Conservation (phyloP, 92 coral and sea anemone species). For the Hydrozoanthus gracilis region DNA sequence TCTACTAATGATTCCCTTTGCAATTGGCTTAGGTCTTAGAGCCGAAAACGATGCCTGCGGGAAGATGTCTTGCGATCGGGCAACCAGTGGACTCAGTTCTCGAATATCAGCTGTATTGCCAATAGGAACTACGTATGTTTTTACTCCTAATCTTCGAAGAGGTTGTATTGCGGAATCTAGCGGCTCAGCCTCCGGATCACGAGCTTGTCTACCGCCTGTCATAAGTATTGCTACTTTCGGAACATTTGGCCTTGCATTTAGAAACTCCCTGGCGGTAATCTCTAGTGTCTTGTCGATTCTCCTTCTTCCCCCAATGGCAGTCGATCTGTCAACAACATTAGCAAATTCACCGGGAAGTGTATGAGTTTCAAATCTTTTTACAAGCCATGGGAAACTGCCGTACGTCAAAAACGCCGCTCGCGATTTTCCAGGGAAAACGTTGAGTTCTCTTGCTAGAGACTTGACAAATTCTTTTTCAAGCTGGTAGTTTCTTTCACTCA, state of each 20-base stretch:
- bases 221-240: constrained; percentile 74
- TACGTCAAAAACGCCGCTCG: constrained; percentile 73
- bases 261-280: constrained; percentile 56
- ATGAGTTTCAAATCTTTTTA: constrained; percentile 59
- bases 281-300: constrained; percentile 77
- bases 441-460: constrained; percentile 60
- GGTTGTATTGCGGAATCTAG: constrained; percentile 68
- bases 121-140: constrained; percentile 75
- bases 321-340: constrained; percentile 63
- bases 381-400: constrained; percentile 57
- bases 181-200: constrained; percentile 57
- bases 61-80: constrained; percentile 50
- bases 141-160: constrained; percentile 70
- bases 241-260: constrained; percentile 64
- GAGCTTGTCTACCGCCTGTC: constrained; percentile 72
- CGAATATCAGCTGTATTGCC: constrained; percentile 56
- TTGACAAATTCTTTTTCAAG: constrained; percentile 78
- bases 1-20: constrained; percentile 4
- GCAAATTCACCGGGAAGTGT: constrained; percentile 55
- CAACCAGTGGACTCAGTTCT: constrained; percentile 65
- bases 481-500: constrained; percentile 45
- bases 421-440: constrained; percentile 65
- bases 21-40: constrained; percentile 9
- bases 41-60: constrained; percentile 19
- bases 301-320: constrained; percentile 63